These are phyloP conservation scores for Nerophis ophidion DNA, from an alignment of 2,113 vertebrate genomes.

Conservation along the genomic window DNA sequence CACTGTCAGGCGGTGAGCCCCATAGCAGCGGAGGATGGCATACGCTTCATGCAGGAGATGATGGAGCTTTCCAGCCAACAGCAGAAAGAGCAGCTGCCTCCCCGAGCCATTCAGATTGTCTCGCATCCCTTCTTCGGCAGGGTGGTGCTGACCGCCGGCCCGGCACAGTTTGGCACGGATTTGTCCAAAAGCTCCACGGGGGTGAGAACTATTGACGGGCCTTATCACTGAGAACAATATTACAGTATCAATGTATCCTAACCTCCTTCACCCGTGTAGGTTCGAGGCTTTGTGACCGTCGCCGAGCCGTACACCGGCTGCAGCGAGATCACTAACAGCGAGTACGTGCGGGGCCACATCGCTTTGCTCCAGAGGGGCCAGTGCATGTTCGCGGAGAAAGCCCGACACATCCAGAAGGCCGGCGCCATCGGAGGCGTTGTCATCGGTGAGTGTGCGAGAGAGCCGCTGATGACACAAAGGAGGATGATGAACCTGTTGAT, in stretches of 20 bases:
- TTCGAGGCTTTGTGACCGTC: conserved; percentile 86
- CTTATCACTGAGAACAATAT: too few species aligned
- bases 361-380: conserved; percentile 93
- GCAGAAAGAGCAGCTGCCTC: conserved; percentile 95
- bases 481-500: conserved; percentile 21
- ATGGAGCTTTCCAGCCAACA: conserved; percentile 98
- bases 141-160: conserved; percentile 93
- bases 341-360: conserved; percentile 85
- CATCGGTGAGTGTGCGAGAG: conserved; percentile 77
- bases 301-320: conserved; percentile 95
- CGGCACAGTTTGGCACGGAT: conserved; percentile 93
- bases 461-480: conserved; percentile 3
- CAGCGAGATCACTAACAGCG: conserved; percentile 83
- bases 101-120: conserved; percentile 92
- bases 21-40: conserved; percentile 90
- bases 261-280: conserved; percentile 59
- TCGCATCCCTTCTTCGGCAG: conserved; percentile 94
- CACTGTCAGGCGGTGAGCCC: conserved; percentile 84
- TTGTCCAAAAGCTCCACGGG: conserved; percentile 88
- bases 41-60: conserved; percentile 99
- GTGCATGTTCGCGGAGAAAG: conserved; percentile 99
- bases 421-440: conserved; percentile 96
- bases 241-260: too few species aligned
- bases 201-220: conserved; percentile 65
- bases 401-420: conserved; percentile 89